Conservation (phyloP, 2,113 vertebrate species). For the Pao palembangensis region DNA sequence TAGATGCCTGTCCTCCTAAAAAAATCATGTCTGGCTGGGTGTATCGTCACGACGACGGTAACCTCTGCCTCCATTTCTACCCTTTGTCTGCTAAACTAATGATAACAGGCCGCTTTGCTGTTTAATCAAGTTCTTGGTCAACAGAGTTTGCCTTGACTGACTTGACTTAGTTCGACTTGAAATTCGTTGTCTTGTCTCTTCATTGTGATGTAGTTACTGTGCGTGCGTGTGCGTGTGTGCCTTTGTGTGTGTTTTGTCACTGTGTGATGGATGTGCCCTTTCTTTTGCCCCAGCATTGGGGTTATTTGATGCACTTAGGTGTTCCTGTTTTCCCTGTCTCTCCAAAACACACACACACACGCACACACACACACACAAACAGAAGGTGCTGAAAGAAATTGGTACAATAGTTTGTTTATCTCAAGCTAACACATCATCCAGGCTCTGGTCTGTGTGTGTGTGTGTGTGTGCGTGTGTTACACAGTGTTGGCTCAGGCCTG, state of each 20-base stretch:
- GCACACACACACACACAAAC: conserved; percentile 1
- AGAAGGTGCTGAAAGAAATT: conserved; percentile 42
- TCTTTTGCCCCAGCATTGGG: conserved; percentile 28
- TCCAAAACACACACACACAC: conserved; percentile 2
- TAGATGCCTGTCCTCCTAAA: neutral
- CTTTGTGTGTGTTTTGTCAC: conserved; percentile 36
- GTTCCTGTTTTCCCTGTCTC: conserved; percentile 26
- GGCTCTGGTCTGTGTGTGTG: conserved; percentile 28
- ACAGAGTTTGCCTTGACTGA: conserved; percentile 25
- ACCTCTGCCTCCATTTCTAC: neutral
- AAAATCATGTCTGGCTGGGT: neutral
- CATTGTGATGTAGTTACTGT: conserved; percentile 10
- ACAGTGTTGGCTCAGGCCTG: conserved; percentile 33
- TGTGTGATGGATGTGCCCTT: conserved; percentile 52
- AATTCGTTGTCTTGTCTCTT: conserved; percentile 35
- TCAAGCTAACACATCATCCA: conserved; percentile 54
- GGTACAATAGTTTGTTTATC: conserved; percentile 54
- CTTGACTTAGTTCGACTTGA: conserved; percentile 45
- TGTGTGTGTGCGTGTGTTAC: conserved; percentile 17
- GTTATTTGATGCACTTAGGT: conserved; percentile 45
- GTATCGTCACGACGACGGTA: neutral
- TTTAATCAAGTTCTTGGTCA: conserved; percentile 17
- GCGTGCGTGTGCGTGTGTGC: conserved; percentile 11
- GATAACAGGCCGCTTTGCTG: neutral
- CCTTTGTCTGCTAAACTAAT: too few species aligned